Conservation (phyloP, 2,797 vertebrate species). For the Ambastaia sidthimunki region DNA sequence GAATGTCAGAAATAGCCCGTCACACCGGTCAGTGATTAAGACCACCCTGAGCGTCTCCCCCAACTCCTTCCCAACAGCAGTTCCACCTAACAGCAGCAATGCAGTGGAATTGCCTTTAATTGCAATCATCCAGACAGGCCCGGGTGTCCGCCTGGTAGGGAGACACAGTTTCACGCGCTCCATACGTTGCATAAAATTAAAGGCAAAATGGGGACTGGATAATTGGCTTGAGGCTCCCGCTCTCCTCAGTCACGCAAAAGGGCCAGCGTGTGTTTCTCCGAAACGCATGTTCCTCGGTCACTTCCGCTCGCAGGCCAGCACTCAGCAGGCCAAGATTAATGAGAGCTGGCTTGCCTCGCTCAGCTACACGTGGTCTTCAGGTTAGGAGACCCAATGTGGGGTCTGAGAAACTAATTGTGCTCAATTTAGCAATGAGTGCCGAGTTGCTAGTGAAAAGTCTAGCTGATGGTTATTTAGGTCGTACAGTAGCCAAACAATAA, state of each 20-base stretch:
- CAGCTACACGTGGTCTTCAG: conserved; percentile 25
- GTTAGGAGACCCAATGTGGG: conserved; percentile 39
- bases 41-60: conserved; percentile 64
- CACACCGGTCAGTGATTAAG: conserved; percentile 70
- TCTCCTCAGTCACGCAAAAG: conserved; percentile 51
- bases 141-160: conserved; percentile 53
- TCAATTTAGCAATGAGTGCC: conserved; percentile 37
- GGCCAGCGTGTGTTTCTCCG: conserved; percentile 21
- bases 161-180: conserved; percentile 68
- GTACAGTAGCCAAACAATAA: not conserved
- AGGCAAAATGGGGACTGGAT: conserved; percentile 45
- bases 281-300: conserved; percentile 36
- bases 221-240: conserved; percentile 53
- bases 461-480: conserved; percentile 8
- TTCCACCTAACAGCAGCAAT: conserved; percentile 38
- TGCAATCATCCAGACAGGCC: conserved; percentile 77
- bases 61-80: conserved; percentile 29
- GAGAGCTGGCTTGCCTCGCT: conserved; percentile 36
- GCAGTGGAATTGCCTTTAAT: conserved; percentile 76
- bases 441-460: conserved; percentile 7
- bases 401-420: conserved; percentile 35
- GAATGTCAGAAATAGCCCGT: conserved; percentile 39
- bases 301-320: conserved; percentile 35
- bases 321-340: conserved; percentile 39
- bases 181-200: conserved; percentile 54